Evolutionary conservation across 2,888 invertebrate genomes (phyloP).

Genomic region (Graphium colonna): DNA sequence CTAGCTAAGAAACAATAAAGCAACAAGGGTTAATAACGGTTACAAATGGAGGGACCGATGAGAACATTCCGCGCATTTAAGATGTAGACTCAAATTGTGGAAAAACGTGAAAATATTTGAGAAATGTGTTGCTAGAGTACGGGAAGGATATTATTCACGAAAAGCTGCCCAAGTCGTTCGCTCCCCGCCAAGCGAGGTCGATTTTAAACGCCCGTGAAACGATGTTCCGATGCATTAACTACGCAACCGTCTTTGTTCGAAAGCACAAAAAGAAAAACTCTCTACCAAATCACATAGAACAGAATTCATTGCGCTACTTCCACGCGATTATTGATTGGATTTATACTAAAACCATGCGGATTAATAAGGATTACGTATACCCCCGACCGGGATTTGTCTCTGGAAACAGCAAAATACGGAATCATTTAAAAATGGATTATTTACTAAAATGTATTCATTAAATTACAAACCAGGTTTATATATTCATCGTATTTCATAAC

Average conservation of each 20-base stretch:
- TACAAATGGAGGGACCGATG: neutral
- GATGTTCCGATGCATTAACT: conserved; percentile 38
- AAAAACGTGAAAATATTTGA: conserved; percentile 35
- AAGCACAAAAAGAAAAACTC: no score
- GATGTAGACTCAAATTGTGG: conserved; percentile 10
- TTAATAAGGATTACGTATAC: no score
- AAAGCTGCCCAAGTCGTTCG: conserved; percentile 43
- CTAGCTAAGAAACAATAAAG: no score
- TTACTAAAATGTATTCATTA: no score
- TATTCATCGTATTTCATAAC: no score
- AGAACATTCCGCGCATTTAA: conserved; percentile 10
- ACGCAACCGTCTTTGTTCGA: neutral
- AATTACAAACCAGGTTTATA: no score
- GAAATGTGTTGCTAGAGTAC: no score
- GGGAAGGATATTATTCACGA: conserved; percentile 46
- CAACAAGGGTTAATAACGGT: no score
- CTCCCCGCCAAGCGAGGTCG: conserved; percentile 49
- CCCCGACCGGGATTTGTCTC: no score
- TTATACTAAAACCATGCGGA: no score
- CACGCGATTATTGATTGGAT: conserved; percentile 32
- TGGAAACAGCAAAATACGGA: no score
- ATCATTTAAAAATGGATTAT: no score
- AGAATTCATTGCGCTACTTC: neutral
- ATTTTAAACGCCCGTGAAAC: conserved; percentile 62
- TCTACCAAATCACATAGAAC: neutral